Base-by-base conservation (phyloP, 2,888 invertebrate species). In the Crocallis elinguaria region DNA sequence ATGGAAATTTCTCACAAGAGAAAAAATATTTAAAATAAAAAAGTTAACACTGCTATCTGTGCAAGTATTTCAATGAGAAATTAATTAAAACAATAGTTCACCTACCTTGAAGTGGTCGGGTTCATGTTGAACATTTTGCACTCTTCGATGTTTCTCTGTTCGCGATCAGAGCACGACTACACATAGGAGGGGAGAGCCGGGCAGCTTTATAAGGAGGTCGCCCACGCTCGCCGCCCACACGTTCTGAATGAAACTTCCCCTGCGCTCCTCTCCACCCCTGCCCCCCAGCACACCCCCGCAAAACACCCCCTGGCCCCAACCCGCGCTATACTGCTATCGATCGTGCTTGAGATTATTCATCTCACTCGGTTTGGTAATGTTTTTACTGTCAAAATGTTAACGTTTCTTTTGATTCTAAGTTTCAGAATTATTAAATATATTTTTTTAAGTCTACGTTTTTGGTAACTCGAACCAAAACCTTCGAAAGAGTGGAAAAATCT, bases 191-290 rank as follows among this genome's bases (percentile, higher is more conserved):
- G 78, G 60, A 69, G 81, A 81, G 73, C 72, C 71, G 72, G 75
- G 69, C 66, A 69, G 75, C 84, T 86, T 83, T 88, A 88, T 88
- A 90, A 85, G 78, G 86, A 82, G 70, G 71, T 80, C 89, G 88
- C 90, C 88, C 87, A 88, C 90, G 88, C 86, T 64, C 82, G 75
- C 85, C 93, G 93, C 94, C 94, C 92, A 94, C 94, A 93, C 93
- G 92, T 92, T 93, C 93, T 94, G 92, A 94, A 94, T 94, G 94
- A 94, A 94, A 88, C 82, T 65, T 71, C 72, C 71, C 76, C 77
- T 36, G 45, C 70, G 71, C 72, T 63, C 70, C 51, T 56, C 59
- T 61, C 62, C 67, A 57, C 39, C 71, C 71, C 74, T 64, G 65
- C 48, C 62, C 59, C 66, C 63, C 70, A 62, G 50, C 50, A 58